Evolutionary conservation across 2,797 vertebrate species (phyloP).

Genomic region (Clarias pachynema): DNA sequence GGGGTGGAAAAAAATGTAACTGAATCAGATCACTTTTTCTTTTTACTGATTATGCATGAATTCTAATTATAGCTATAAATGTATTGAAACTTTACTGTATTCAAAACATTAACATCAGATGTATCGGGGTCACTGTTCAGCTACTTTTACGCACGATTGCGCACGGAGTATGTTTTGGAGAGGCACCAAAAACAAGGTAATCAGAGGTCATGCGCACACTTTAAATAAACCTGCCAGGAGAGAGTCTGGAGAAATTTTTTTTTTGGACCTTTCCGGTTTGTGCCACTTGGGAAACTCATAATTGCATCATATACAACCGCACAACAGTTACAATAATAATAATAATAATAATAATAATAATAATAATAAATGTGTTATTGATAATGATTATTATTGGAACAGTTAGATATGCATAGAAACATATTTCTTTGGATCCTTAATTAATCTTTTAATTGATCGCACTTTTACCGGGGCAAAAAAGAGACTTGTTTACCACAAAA

Average conservation of each 20-base stretch:
- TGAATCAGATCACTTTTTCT: not conserved
- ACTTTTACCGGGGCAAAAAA: not conserved
- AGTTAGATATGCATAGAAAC: not conserved
- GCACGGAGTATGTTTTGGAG: constrained; percentile 44
- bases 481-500: not conserved
- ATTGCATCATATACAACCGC: not conserved
- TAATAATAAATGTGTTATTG: not conserved
- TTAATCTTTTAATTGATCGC: not conserved
- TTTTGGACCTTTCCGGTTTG: not conserved
- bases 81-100: not conserved
- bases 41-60: not conserved
- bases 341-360: not conserved
- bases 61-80: too few species aligned
- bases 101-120: too few species aligned
- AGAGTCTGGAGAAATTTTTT: not conserved
- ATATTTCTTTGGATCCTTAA: not conserved
- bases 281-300: not conserved
- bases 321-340: not conserved
- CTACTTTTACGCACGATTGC: constrained; percentile 66
- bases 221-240: too few species aligned
- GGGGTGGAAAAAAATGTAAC: constrained; percentile 35
- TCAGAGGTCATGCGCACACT: not conserved
- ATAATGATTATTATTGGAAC: not conserved
- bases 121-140: constrained; percentile 22
- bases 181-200: constrained; percentile 6